These are phyloP conservation scores for Archivesica marissinica DNA, from an alignment of 1,140 invertebrate genomes.

Conservation along the genomic window DNA sequence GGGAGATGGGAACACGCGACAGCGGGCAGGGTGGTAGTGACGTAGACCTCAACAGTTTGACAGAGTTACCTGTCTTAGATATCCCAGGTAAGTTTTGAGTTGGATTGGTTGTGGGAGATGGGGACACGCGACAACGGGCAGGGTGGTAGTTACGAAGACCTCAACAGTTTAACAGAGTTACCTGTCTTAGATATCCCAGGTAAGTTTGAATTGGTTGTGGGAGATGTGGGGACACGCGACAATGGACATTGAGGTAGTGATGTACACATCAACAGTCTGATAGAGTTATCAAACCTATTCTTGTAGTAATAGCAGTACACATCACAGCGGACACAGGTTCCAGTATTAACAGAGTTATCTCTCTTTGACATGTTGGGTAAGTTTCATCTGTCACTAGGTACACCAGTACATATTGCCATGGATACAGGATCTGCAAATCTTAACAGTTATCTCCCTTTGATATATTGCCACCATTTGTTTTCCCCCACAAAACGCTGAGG, in stretches of 20 bases:
- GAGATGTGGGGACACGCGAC: conserved; percentile 34
- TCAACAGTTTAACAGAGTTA: not conserved
- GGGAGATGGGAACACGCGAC: conserved; percentile 43
- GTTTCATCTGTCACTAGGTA: too few species aligned
- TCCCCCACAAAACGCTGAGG: too few species aligned
- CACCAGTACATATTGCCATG: too few species aligned
- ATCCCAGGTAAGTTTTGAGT: conserved; percentile 4
- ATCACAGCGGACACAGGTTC: too few species aligned
- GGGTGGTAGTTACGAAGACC: conserved; percentile 38
- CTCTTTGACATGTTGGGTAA: not conserved
- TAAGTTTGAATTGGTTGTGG: conserved; percentile 12
- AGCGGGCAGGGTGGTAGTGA: conserved; percentile 59
- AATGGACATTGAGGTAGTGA: conserved; percentile 41
- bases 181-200: not conserved
- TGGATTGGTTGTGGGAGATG: not conserved
- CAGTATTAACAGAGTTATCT: not conserved
- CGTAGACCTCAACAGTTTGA: conserved; percentile 19
- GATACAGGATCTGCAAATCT: too few species aligned
- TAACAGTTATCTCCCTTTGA: too few species aligned
- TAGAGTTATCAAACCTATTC: too few species aligned
- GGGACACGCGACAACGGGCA: conserved; percentile 29
- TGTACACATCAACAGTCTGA: conserved; percentile 2
- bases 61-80: conserved; percentile 5
- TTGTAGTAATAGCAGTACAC: too few species aligned
- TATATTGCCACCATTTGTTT: too few species aligned